Evolutionary conservation across 2,113 vertebrate genomes (phyloP).

Genomic region (Boleophthalmus pectinirostris): DNA sequence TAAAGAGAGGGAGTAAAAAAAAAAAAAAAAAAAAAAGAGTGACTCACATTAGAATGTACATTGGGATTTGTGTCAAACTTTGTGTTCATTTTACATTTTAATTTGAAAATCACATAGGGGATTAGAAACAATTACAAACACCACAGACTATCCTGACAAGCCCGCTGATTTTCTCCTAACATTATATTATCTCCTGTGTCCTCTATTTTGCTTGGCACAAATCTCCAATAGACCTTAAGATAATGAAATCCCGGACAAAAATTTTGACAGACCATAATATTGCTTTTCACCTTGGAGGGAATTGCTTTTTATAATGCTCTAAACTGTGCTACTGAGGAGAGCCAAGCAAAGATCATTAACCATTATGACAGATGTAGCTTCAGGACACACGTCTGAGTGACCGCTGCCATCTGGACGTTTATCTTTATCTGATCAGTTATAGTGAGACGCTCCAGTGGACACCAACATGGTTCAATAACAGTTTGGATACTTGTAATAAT

Average conservation of each 20-base stretch:
- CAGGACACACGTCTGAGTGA: not conserved
- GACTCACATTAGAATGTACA: not conserved
- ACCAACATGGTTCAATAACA: not conserved
- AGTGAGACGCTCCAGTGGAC: not conserved
- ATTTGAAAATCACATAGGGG: not conserved
- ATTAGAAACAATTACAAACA: constrained; percentile 1
- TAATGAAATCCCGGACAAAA: not conserved
- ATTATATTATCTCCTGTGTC: not conserved
- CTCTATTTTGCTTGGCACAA: not conserved
- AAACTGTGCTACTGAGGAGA: not conserved
- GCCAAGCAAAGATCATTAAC: constrained; percentile 1
- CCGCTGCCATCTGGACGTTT: not conserved
- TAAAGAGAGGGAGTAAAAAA: not conserved
- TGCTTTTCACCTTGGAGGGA: not conserved
- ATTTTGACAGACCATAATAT: not conserved
- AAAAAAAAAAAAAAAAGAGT: not conserved
- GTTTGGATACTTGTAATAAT: not conserved
- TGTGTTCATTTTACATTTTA: not conserved
- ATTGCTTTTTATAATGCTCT: not conserved
- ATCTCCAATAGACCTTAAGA: not conserved
- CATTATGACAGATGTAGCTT: not conserved
- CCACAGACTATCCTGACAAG: not conserved
- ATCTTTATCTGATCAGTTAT: not conserved
- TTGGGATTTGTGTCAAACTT: not conserved
- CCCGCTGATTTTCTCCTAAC: not conserved